A percentile compares a stretch with the other conserved stretches of the same genome.
phyloP scores from a whole-genome alignment of 2,888 invertebrate genomes.

The Willowsia nigromaculata region DNA sequence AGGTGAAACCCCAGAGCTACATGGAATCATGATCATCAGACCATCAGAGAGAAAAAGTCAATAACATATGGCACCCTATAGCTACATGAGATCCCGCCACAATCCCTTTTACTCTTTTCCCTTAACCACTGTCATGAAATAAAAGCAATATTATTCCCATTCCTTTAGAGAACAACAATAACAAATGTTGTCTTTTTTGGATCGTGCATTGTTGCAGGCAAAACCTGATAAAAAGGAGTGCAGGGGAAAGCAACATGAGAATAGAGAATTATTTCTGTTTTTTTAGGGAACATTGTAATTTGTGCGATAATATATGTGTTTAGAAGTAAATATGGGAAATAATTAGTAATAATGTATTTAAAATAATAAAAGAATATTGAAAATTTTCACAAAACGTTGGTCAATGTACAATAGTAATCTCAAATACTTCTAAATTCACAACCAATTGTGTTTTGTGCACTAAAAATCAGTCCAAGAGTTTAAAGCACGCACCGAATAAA shows the following conservation, averaged over 20 bases:
- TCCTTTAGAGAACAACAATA: background rate
- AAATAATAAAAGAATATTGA: no score
- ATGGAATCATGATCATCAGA: background rate
- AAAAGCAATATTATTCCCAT: background rate
- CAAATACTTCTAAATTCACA: no score
- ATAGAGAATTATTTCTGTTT: background rate
- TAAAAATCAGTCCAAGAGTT: background rate
- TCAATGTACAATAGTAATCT: background rate
- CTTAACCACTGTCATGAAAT: background rate
- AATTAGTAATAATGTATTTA: no score
- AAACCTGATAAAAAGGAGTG: background rate
- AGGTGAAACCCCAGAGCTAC: slow-evolving; percentile 36
- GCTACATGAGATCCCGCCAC: slow-evolving; percentile 45
- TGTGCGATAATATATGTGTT: background rate
- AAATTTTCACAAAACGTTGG: background rate
- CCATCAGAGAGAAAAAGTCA: slow-evolving; percentile 36
- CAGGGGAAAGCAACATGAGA: background rate
- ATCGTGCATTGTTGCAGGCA: slow-evolving; percentile 46
- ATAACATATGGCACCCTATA: slow-evolving; percentile 63
- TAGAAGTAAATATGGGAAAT: slow-evolving; percentile 6
- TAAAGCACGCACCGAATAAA: slow-evolving; percentile 9
- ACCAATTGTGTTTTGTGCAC: no score
- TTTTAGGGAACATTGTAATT: slow-evolving; percentile 17
- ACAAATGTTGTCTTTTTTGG: slow-evolving; percentile 5
- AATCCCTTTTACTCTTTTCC: slow-evolving; percentile 3